Evolutionary conservation across 2,113 vertebrate species (phyloP).

Genomic region (Cebus imitator): DNA sequence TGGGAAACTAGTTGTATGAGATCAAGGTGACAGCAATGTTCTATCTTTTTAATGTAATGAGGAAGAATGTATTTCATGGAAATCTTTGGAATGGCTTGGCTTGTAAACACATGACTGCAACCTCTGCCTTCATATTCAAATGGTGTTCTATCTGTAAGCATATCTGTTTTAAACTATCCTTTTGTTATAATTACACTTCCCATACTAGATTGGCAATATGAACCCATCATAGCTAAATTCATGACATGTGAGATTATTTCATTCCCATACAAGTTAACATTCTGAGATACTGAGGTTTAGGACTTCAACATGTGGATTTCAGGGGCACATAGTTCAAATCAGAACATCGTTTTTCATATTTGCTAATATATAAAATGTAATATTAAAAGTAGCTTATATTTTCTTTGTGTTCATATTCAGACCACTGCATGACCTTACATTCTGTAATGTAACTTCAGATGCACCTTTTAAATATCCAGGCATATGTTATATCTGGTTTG

Average conservation of each 20-base stretch:
- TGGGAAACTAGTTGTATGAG: background rate
- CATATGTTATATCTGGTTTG: background rate
- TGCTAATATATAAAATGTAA: no score
- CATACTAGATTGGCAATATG: background rate
- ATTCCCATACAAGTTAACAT: background rate
- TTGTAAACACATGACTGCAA: background rate
- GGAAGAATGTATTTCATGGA: background rate
- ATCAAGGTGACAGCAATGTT: accelerated
- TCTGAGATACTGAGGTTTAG: background rate
- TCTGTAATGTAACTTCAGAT: background rate
- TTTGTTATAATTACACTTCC: background rate
- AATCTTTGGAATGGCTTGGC: background rate
- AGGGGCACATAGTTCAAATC: background rate
- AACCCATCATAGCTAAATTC: background rate
- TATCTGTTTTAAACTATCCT: background rate
- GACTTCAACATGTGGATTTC: background rate
- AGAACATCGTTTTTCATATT: background rate
- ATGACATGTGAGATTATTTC: background rate
- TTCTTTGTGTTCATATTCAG: background rate
- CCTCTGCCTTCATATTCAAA: background rate
- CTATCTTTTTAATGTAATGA: background rate
- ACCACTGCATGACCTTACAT: background rate
- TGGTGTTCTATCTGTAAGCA: background rate
- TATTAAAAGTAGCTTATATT: no score
- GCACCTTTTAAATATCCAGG: background rate